phyloP scores from a whole-genome alignment of 1,140 invertebrate genomes.

The Drosophila bocki region DNA sequence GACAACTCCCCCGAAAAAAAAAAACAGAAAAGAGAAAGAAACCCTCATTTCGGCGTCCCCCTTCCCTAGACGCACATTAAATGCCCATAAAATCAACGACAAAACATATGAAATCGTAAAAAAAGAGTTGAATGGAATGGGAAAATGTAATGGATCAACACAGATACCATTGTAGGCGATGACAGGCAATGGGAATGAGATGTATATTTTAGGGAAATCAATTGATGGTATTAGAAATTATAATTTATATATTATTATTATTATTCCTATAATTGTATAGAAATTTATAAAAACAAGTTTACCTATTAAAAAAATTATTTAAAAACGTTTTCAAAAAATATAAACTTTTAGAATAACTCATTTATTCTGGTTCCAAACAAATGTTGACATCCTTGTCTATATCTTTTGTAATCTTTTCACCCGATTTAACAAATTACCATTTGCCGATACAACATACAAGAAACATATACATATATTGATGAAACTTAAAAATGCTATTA shows the following conservation, averaged over 20 bases:
- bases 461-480: neutral
- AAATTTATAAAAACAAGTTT: neutral
- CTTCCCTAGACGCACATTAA: slow-evolving; percentile 49
- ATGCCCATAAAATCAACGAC: slow-evolving; percentile 64
- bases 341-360: neutral
- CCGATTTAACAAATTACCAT: neutral
- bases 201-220: neutral
- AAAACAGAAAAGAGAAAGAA: neutral
- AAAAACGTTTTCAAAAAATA: too few relatives aligned
- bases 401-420: neutral
- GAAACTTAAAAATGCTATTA: slow-evolving; percentile 4
- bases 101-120: slow-evolving; percentile 51
- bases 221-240: too few relatives aligned
- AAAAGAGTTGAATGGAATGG: slow-evolving; percentile 11
- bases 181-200: slow-evolving; percentile 28
- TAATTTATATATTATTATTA: neutral
- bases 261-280: too few relatives aligned
- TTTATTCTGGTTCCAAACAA: neutral
- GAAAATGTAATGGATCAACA: slow-evolving; percentile 36
- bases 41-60: neutral
- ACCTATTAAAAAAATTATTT: too few relatives aligned
- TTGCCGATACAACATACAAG: neutral
- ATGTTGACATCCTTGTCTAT: neutral
- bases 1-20: slow-evolving; percentile 13
- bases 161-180: slow-evolving; percentile 1